phyloP scores from a whole-genome alignment of 1,140 invertebrate genomes.

The Rhopalosiphum padi region DNA sequence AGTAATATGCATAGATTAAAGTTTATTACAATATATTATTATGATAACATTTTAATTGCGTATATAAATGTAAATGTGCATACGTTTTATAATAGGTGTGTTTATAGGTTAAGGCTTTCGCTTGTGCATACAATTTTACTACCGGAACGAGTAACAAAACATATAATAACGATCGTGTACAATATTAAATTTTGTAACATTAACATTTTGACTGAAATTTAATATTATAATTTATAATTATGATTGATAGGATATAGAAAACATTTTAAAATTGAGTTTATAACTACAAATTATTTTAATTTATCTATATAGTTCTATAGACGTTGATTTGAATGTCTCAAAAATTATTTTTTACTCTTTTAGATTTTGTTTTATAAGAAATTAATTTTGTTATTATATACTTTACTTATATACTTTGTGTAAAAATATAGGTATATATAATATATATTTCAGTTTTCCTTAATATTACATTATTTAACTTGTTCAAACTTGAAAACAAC shows the following conservation, averaged over 20 bases:
- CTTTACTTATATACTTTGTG: no score
- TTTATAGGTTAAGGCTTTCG: background rate
- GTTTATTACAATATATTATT: slow-evolving; percentile 8
- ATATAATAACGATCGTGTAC: background rate
- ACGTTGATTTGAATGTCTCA: background rate
- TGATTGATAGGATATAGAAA: background rate
- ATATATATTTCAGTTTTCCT: background rate
- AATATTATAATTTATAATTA: background rate
- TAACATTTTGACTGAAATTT: background rate
- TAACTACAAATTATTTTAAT: background rate
- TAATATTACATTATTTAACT: background rate
- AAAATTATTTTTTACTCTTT: background rate
- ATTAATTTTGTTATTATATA: no score
- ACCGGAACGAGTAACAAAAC: background rate
- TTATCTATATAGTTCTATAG: background rate
- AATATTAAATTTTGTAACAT: background rate
- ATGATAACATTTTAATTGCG: background rate
- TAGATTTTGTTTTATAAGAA: no score
- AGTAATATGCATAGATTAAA: background rate
- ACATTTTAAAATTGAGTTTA: background rate
- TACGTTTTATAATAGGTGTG: background rate
- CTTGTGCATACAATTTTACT: background rate
- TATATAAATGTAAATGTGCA: background rate
- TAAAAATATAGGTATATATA: no score
- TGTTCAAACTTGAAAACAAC: background rate